Base-by-base conservation (phyloP, 2,888 invertebrate species). In the Dolomedes plantarius region DNA sequence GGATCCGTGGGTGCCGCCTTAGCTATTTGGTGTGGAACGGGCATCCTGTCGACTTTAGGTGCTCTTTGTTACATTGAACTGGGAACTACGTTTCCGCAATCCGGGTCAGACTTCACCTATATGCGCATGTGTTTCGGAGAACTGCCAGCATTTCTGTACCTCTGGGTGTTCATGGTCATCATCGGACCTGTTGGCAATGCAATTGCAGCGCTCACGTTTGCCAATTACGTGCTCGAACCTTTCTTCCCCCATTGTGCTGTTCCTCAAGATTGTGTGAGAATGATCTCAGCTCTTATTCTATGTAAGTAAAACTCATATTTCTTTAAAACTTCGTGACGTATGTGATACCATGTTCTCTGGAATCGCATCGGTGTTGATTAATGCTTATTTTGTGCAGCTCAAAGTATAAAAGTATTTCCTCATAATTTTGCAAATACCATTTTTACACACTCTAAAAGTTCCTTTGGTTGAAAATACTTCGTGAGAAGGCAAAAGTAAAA, bases 71-170 rank as follows among this genome's bases (percentile, higher is more conserved):
- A 99, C 91, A 98, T 98, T 13, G 98, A 99, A 93, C 93, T 98
- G 89, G 98, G 98, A 90, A 95, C 95, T 23, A 93, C 94, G 23
- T 95, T 99, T 90, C 96, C 97, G 3, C 96, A 97, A 90, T 98
- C 97, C 85, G 98, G 98, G 27, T 98, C 98, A 0, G 98, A 99
- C 92, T 99, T 98, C 91, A 97, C 98, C 36, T 99, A 99, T 90
- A 97, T 99, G 89, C 94, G 95, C 90, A 95, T 97, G 91, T 96
- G 98, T 0, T 98, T 95, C 91, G 98, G 98, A 28, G 94, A 95
- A 0, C 91, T 99, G 78, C 97, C 97, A n/a, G 96, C 98, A 0
- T 99, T 99, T 91, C 93, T 99, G 16, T 98, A 97, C 91, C 93
- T 99, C 11, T 99, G 99, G 98, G 97, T 97, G 91, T 97, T 98